Conservation (phyloP, 2,797 vertebrate species). For the Myiotriccus ornatus region DNA sequence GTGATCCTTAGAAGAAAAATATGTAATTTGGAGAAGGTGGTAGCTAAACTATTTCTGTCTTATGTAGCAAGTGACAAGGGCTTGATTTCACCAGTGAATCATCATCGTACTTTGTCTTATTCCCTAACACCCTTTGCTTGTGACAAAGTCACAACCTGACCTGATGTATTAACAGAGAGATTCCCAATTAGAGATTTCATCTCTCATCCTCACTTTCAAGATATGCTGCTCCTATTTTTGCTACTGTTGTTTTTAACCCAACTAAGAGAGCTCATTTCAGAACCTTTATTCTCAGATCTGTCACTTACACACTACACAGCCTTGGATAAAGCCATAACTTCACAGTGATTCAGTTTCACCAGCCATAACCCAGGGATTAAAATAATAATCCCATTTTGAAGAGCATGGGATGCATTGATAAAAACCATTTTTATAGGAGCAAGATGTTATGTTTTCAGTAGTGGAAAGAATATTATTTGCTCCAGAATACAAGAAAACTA, state of each 20-base stretch:
- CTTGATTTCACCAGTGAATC: background rate
- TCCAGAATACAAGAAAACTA: slow-evolving; percentile 10
- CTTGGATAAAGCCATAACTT: background rate
- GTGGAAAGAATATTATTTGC: background rate
- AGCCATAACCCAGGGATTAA: background rate
- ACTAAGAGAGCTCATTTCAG: background rate
- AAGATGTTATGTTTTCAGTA: background rate
- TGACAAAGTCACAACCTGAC: background rate
- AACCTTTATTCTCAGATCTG: background rate
- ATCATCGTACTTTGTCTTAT: background rate
- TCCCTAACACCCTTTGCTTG: background rate
- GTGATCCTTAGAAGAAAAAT: background rate
- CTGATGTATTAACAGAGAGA: background rate
- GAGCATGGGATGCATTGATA: background rate
- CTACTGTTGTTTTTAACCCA: background rate
- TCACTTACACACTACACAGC: background rate
- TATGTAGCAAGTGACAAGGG: background rate
- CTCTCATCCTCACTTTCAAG: background rate
- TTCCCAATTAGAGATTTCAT: background rate
- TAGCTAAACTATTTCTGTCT: background rate
- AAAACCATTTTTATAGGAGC: background rate
- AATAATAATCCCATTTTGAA: background rate
- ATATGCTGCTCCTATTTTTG: background rate
- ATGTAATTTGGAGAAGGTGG: background rate
- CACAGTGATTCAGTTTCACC: background rate